Base-by-base conservation (phyloP, 2,888 invertebrate genomes). In the Scaptomyza tumidula region DNA sequence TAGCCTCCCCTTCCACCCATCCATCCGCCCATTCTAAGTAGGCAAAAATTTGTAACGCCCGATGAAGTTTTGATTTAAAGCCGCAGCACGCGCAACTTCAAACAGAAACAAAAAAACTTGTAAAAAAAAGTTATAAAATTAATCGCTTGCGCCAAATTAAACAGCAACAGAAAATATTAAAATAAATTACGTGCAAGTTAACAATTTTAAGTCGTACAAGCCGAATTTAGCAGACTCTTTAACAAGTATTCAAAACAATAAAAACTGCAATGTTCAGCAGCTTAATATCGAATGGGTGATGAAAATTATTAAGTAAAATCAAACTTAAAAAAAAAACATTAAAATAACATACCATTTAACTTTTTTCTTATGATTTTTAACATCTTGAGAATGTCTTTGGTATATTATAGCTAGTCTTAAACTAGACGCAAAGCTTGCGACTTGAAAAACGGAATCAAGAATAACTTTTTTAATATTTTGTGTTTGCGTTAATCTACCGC, bases 71-170 rank as follows among this genome's bases (percentile, higher is more conserved):
- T 78, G 78, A 86, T 71, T 77, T 60, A 86, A 74, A 83, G 77
- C 86, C 80, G 62, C 59, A 50, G 27, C 83, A 83, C 86, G 86
- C 62, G 80, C 62, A 44, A 5, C 35, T 7, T 19, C 19, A 19
- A 19, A 16, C 35, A 31, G n/a, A 16, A 14, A 4, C 2, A 14
- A 14, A 7, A 19, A 19, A 49, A 52, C 14, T 5, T 11, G n/a
- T 24, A 13, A 37, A 37, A 10, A 49, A 49, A 45, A 13, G 27
- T 35, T 50, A 45, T 19, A 55, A 27, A 71, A 70, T 67, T 83
- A 86, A 88, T 88, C 71, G 68, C 75, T 65, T 73, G 54, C 84
- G 84, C 72, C 78, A 86, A 84, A 88, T 84, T 88, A 75, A 80
- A 77, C 86, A 80, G 37, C 54, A 67, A 57, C 50, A 6, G 66